phyloP scores from a whole-genome alignment of 2,888 invertebrate species.

The Pandemis heparana region DNA sequence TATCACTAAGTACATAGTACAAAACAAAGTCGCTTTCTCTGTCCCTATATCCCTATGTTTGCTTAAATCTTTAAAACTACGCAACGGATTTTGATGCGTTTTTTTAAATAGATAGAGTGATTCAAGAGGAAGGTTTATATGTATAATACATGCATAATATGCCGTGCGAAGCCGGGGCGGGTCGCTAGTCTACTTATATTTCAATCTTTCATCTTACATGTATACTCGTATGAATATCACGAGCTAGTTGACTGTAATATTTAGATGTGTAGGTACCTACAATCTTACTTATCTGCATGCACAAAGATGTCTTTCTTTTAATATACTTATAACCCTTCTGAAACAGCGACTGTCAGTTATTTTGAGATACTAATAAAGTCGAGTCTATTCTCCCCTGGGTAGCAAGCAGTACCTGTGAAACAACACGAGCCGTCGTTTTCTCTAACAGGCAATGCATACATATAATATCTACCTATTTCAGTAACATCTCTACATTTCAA shows the following conservation, averaged over 20 bases:
- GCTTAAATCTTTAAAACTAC: too few species aligned
- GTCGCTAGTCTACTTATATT: not conserved
- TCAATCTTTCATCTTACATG: not conserved
- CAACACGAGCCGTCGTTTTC: constrained; percentile 5
- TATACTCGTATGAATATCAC: not conserved
- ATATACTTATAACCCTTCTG: not conserved
- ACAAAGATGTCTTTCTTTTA: not conserved
- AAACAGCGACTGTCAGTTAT: not conserved
- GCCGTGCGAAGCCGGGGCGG: too few species aligned
- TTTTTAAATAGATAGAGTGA: too few species aligned
- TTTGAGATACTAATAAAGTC: not conserved
- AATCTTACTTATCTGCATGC: not conserved
- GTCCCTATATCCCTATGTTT: too few species aligned
- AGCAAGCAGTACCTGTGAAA: not conserved
- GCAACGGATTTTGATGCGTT: too few species aligned
- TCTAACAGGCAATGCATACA: constrained; percentile 2
- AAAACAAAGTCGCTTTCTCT: too few species aligned
- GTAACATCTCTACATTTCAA: not conserved
- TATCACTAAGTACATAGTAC: too few species aligned
- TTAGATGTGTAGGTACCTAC: not conserved
- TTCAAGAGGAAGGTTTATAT: too few species aligned
- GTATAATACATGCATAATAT: too few species aligned
- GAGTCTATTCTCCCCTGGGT: constrained; percentile 4
- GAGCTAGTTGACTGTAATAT: not conserved
- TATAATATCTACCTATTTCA: not conserved